Evolutionary conservation across 2,113 vertebrate genomes (phyloP).

Genomic region (Hippopotamus amphibius): DNA sequence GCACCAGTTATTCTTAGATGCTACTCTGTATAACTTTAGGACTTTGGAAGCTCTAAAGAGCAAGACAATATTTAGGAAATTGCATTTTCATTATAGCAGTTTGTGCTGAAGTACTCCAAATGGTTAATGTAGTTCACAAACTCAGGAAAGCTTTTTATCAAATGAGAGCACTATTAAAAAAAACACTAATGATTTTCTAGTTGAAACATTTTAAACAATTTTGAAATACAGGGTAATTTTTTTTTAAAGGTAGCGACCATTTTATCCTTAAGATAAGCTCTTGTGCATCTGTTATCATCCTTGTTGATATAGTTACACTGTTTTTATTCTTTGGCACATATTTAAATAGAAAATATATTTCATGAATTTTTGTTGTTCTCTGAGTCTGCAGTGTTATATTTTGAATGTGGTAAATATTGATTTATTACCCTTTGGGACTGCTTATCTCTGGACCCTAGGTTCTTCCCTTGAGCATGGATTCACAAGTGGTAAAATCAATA

Average conservation of each 20-base stretch:
- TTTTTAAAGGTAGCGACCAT: neutral
- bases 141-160: neutral
- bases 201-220: constrained; percentile 20
- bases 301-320: neutral
- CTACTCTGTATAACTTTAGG: neutral
- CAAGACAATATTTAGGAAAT: neutral
- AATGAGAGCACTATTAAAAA: neutral
- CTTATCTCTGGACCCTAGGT: constrained; percentile 70
- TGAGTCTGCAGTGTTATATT: constrained; percentile 33
- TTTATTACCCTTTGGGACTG: neutral
- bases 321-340: neutral
- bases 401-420: constrained; percentile 42
- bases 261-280: neutral
- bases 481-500: constrained; percentile 56
- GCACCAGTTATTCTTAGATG: neutral
- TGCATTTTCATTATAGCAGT: neutral
- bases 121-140: neutral
- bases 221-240: neutral
- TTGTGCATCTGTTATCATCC: neutral
- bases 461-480: constrained; percentile 30
- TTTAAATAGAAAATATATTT: constrained; percentile 50
- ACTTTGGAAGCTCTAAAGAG: neutral
- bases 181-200: neutral
- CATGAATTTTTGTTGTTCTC: neutral
- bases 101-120: neutral